Percentiles rank a stretch among this genome's conserved stretches.
Evolutionary conservation across 2,113 vertebrate genomes (phyloP).

Genomic region (Myocastor coypus): DNA sequence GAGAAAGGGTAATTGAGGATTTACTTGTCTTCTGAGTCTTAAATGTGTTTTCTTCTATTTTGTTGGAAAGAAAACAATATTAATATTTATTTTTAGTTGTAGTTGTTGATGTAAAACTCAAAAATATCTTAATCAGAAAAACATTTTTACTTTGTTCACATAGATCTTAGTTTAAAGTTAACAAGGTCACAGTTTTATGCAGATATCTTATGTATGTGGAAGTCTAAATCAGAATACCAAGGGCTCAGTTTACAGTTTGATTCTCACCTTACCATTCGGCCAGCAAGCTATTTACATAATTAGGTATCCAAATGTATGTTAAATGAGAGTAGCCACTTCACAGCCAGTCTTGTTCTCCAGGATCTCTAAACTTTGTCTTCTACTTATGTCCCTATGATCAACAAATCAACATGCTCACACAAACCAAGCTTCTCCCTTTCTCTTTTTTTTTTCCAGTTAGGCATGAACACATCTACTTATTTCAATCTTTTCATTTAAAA

Average conservation of each 20-base stretch:
- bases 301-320: background rate
- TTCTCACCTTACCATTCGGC: background rate
- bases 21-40: constrained; percentile 17
- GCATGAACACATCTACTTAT: background rate
- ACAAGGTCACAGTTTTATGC: background rate
- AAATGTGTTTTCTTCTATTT: constrained; percentile 19
- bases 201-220: background rate
- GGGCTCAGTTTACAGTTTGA: background rate
- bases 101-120: background rate
- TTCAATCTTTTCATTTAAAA: background rate
- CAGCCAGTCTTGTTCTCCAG: background rate
- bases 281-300: background rate
- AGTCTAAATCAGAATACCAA: background rate
- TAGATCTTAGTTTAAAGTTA: constrained; percentile 11
- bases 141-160: background rate
- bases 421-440: background rate
- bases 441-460: background rate
- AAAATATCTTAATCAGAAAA: background rate
- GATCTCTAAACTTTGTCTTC: background rate
- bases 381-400: background rate
- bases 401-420: background rate
- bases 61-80: background rate
- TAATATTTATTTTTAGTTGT: constrained; percentile 7
- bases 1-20: constrained; percentile 90
- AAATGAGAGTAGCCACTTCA: background rate